Percentiles rank a stretch among this genome's conserved stretches.
Conservation (phyloP, 37 sponge, comb jelly and placozoan species). For the Crambe crambe region DNA sequence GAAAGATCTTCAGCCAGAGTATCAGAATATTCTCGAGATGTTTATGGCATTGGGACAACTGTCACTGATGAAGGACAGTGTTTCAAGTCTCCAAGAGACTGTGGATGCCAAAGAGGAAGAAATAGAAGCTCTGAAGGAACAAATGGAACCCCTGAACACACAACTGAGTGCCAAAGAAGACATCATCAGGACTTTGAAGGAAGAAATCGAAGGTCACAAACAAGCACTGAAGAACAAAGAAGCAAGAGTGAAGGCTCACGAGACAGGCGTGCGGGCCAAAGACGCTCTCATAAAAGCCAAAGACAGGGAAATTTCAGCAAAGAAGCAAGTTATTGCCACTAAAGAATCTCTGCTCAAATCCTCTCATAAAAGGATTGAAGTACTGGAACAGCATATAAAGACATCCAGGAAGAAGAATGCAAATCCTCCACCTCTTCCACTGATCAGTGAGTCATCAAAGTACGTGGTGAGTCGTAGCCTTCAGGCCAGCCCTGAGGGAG, state of each 20-base stretch:
- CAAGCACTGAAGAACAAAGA: slow-evolving; percentile 32
- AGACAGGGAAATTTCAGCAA: slow-evolving; percentile 36
- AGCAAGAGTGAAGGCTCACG: slow-evolving; percentile 22
- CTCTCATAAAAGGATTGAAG: slow-evolving; percentile 24
- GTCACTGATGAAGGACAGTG: slow-evolving; percentile 15
- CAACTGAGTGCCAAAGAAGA: slow-evolving; percentile 21
- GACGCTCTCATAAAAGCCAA: slow-evolving; percentile 52
- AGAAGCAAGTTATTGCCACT: slow-evolving; percentile 12
- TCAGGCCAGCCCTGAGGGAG: not conserved
- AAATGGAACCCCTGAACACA: slow-evolving; percentile 14
- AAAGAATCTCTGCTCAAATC: slow-evolving; percentile 33
- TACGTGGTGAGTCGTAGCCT: not conserved
- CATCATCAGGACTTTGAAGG: slow-evolving; percentile 13
- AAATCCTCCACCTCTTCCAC: not conserved
- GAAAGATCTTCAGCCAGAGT: slow-evolving; percentile 1
- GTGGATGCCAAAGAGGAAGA: slow-evolving; percentile 36
- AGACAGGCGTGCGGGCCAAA: slow-evolving; percentile 33
- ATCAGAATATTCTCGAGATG: slow-evolving; percentile 31
- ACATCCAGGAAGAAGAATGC: not conserved
- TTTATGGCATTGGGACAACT: slow-evolving; percentile 16
- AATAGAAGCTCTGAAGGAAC: slow-evolving; percentile 17
- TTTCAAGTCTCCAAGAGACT: slow-evolving; percentile 20
- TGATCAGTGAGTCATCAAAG: not conserved
- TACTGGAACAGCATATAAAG: slow-evolving; percentile 31
- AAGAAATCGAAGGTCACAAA: slow-evolving; percentile 47